Evolutionary conservation across 2,888 invertebrate species (phyloP).

Genomic region (Leptinotarsa tumamoca): DNA sequence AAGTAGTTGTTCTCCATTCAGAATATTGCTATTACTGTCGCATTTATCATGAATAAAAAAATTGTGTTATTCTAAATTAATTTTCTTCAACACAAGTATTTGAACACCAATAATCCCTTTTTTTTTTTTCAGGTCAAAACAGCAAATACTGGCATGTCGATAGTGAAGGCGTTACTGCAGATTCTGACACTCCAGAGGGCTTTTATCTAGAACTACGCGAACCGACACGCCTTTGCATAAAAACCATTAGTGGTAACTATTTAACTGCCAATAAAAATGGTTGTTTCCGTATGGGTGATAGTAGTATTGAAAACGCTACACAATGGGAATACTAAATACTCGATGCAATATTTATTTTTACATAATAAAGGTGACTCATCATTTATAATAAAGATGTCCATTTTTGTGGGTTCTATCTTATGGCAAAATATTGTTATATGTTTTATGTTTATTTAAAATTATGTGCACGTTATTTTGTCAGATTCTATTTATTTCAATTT

Average conservation of each 20-base stretch:
- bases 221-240: slow-evolving; percentile 92
- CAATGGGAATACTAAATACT: slow-evolving; percentile 90
- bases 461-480: slow-evolving; percentile 47
- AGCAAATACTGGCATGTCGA: slow-evolving; percentile 95
- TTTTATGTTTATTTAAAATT: slow-evolving; percentile 45
- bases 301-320: slow-evolving; percentile 83
- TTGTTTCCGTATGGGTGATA: slow-evolving; percentile 85
- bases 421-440: slow-evolving; percentile 41
- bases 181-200: slow-evolving; percentile 84
- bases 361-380: slow-evolving; percentile 22
- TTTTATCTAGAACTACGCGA: slow-evolving; percentile 94
- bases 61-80: too few species aligned
- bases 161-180: slow-evolving; percentile 87
- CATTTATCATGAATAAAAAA: too few species aligned
- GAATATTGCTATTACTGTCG: too few species aligned
- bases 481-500: slow-evolving; percentile 51
- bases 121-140: slow-evolving; percentile 78
- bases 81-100: too few species aligned
- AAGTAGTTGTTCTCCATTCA: too few species aligned
- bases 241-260: slow-evolving; percentile 80
- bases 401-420: slow-evolving; percentile 29
- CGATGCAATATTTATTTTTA: slow-evolving; percentile 34
- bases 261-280: slow-evolving; percentile 93
- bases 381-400: slow-evolving; percentile 19
- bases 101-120: too few species aligned